Evolutionary conservation across 2,797 vertebrate species (phyloP).

Genomic region (Lithobates pipiens): DNA sequence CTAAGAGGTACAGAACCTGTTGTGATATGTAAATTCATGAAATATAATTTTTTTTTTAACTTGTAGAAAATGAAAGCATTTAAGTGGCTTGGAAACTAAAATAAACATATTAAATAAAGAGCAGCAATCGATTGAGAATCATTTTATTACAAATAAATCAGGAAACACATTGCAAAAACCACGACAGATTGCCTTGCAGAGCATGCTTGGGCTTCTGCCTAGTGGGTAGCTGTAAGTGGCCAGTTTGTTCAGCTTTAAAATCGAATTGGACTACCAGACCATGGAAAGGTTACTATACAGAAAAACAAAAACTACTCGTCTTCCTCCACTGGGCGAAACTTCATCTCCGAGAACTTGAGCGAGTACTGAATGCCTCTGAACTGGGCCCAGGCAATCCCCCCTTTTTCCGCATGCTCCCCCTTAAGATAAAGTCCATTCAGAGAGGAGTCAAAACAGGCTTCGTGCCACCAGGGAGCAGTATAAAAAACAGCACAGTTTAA

Average conservation of each 20-base stretch:
- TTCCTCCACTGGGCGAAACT: conserved; percentile 32
- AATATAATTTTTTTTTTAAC: too few species aligned
- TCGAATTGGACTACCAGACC: not conserved
- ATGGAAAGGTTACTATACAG: not conserved
- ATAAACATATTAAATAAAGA: too few species aligned
- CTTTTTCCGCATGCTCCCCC: not conserved
- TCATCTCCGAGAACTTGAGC: conserved; percentile 43
- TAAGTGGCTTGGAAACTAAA: too few species aligned
- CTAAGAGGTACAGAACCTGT: too few species aligned
- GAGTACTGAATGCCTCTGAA: not conserved
- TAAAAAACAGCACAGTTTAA: not conserved
- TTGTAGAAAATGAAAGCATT: too few species aligned
- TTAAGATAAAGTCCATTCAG: conserved; percentile 27
- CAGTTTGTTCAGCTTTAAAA: not conserved
- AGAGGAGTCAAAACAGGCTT: conserved; percentile 19
- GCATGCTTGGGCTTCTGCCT: too few species aligned
- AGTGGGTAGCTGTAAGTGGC: too few species aligned
- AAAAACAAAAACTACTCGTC: not conserved
- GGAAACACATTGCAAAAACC: too few species aligned
- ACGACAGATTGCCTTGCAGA: too few species aligned
- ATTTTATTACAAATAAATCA: too few species aligned
- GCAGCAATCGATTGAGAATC: too few species aligned
- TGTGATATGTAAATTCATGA: too few species aligned
- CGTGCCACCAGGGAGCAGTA: conserved; percentile 38
- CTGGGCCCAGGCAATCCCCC: conserved; percentile 16